phyloP scores from a whole-genome alignment of 37 sponge, comb jelly and placozoan species.

The Diacarnus erythraeanus region DNA sequence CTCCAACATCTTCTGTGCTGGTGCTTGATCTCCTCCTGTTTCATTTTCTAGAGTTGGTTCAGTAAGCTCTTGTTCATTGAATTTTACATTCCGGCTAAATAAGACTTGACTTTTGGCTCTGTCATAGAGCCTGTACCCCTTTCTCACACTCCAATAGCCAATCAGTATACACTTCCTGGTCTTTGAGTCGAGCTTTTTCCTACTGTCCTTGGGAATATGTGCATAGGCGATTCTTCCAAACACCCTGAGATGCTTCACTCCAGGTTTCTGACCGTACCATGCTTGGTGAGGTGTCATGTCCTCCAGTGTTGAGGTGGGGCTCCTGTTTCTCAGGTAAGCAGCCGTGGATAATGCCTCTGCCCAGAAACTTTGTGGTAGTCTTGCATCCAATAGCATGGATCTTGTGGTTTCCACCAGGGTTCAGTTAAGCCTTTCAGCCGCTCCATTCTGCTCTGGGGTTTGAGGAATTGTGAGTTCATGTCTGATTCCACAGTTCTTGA shows the following conservation, averaged over 20 bases:
- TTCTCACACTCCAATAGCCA: not conserved
- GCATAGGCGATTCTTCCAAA: slow-evolving; percentile 62
- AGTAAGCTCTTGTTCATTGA: too few relatives aligned
- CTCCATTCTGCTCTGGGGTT: too few relatives aligned
- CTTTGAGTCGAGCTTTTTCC: slow-evolving; percentile 3
- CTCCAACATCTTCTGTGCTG: not conserved
- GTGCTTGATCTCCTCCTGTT: not conserved
- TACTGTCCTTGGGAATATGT: slow-evolving; percentile 9
- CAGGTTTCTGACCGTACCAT: slow-evolving; percentile 37
- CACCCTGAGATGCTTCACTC: slow-evolving; percentile 38
- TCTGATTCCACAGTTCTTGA: too few relatives aligned
- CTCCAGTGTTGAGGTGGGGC: slow-evolving; percentile 19
- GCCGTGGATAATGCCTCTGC: slow-evolving; percentile 58
- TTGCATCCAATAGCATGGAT: too few relatives aligned
- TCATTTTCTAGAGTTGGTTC: not conserved
- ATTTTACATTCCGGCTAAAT: not conserved
- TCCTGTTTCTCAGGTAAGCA: slow-evolving; percentile 39
- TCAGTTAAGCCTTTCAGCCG: too few relatives aligned
- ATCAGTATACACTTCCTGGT: slow-evolving; percentile 6
- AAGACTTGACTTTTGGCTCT: not conserved
- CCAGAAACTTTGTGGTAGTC: slow-evolving; percentile 47
- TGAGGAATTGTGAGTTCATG: too few relatives aligned
- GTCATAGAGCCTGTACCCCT: slow-evolving; percentile 9
- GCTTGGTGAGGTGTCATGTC: slow-evolving; percentile 28
- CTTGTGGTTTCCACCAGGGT: too few relatives aligned